Percentiles rank a stretch among this genome's conserved stretches.
Evolutionary conservation across 2,888 invertebrate species (phyloP).

Genomic region (Trissoscelio sp.): DNA sequence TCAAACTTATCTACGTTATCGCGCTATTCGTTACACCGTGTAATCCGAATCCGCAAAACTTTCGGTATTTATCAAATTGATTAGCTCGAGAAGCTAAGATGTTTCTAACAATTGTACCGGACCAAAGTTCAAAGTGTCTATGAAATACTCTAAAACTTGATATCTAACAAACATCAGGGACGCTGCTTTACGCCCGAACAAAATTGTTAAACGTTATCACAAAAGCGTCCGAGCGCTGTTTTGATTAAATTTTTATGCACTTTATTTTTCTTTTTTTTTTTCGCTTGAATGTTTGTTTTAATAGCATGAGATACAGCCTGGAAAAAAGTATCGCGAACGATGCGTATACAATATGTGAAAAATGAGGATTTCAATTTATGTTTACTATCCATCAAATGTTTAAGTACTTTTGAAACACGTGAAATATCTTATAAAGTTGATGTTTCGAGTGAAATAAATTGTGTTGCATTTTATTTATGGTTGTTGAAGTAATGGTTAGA

Average conservation of each 20-base stretch:
- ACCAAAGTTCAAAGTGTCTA: constrained; percentile 30
- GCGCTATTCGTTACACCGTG: constrained; percentile 61
- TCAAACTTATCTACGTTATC: constrained; percentile 64
- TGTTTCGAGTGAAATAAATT: constrained; percentile 53
- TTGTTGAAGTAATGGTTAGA: constrained; percentile 22
- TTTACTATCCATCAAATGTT: constrained; percentile 56
- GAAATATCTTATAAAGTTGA: constrained; percentile 57
- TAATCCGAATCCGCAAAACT: constrained; percentile 64
- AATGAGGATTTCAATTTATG: constrained; percentile 48
- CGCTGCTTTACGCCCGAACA: not conserved
- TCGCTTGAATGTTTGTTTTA: constrained; percentile 15
- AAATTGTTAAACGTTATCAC: constrained; percentile 27
- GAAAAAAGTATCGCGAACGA: constrained; percentile 13
- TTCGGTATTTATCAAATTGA: constrained; percentile 65
- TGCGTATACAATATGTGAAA: constrained; percentile 20
- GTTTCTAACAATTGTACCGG: constrained; percentile 42
- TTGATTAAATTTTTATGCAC: constrained; percentile 1
- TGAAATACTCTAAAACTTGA: constrained; percentile 40
- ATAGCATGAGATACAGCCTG: not conserved
- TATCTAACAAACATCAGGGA: constrained; percentile 23
- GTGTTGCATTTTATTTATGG: constrained; percentile 38
- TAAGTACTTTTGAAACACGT: constrained; percentile 50
- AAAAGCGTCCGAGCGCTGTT: not conserved
- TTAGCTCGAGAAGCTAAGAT: constrained; percentile 59
- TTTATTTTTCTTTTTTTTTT: constrained; percentile 1